Percentiles rank a stretch among this genome's conserved stretches.
Conservation (phyloP, 2,113 vertebrate genomes). For the Chrysemys picta region DNA sequence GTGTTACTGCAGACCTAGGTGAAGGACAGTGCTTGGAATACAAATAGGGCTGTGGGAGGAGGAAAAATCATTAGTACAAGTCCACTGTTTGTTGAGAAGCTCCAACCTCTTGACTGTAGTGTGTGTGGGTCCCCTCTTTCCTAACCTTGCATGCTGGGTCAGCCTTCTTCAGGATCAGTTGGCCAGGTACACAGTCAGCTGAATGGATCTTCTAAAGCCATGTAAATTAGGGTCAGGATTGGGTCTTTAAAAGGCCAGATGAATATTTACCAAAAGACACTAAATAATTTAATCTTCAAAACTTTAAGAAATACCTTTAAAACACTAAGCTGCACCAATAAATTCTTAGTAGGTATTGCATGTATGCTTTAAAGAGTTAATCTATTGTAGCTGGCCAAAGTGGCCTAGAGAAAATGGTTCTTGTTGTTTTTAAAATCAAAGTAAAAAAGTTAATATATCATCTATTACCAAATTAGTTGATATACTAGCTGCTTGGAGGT, state of each 20-base stretch:
- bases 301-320: not conserved
- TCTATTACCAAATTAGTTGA: not conserved
- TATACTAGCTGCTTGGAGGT: not conserved
- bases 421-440: not conserved
- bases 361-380: not conserved
- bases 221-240: not conserved
- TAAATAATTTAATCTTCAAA: not conserved
- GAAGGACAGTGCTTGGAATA: not conserved
- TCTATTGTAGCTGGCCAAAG: not conserved
- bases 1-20: not conserved
- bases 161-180: not conserved
- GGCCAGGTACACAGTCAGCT: not conserved
- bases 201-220: not conserved
- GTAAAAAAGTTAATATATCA: not conserved
- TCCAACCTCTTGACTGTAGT: not conserved
- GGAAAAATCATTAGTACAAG: accelerated
- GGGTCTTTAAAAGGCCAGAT: not conserved
- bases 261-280: not conserved
- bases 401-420: not conserved
- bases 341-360: not conserved
- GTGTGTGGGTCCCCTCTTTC: not conserved
- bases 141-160: not conserved
- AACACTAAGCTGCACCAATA: not conserved
- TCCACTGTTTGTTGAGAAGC: not conserved
- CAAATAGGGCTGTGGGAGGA: not conserved